Evolutionary conservation across 2,797 vertebrate genomes (phyloP).

Genomic region (Morelia viridis): DNA sequence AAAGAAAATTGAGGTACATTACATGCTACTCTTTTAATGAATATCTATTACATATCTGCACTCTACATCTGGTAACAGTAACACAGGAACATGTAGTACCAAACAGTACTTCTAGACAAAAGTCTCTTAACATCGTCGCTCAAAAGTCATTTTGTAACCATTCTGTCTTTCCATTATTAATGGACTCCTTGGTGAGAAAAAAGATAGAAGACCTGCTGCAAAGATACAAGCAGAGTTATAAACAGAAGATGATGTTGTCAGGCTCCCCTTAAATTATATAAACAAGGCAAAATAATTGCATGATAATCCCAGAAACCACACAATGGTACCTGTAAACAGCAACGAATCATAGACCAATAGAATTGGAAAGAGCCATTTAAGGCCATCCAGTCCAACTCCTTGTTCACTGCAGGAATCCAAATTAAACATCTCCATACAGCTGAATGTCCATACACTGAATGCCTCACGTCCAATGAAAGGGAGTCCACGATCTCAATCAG

Average conservation of each 20-base stretch:
- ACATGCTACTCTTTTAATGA: not conserved
- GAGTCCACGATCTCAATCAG: not conserved
- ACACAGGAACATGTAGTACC: not conserved
- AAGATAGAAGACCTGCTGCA: not conserved
- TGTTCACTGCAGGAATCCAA: not conserved
- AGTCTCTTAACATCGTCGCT: not conserved
- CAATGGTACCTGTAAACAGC: not conserved
- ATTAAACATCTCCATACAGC: not conserved
- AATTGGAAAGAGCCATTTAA: not conserved
- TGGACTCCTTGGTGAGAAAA: not conserved
- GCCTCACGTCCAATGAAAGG: not conserved
- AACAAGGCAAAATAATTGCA: not conserved
- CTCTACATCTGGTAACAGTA: not conserved
- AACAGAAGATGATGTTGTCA: not conserved
- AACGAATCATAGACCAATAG: not conserved
- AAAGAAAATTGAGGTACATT: not conserved
- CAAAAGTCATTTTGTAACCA: not conserved
- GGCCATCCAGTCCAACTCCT: not conserved
- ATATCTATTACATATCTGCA: not conserved
- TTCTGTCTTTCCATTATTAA: not conserved
- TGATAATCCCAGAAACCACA: not conserved
- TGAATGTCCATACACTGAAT: too few relatives aligned
- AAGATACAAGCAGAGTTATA: not conserved
- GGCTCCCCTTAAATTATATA: not conserved
- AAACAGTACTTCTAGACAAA: not conserved